Evolutionary conservation across 92 coral and sea anemone species (phyloP).

Genomic region (Siderastrea radians): DNA sequence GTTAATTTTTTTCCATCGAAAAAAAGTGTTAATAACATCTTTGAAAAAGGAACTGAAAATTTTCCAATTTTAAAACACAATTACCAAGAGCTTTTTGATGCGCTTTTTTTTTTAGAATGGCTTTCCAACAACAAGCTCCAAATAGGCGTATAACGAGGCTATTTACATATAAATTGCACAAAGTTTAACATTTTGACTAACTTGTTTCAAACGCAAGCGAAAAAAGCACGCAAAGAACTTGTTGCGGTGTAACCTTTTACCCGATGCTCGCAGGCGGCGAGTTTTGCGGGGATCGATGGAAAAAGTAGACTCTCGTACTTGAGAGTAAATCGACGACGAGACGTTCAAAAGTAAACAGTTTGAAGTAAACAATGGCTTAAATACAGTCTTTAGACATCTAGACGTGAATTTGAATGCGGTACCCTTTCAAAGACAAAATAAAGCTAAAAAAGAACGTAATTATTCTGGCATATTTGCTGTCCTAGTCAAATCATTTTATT

Average conservation of each 20-base stretch:
- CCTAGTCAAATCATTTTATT: neutral
- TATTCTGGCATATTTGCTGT: neutral
- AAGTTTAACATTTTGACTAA: too few species aligned
- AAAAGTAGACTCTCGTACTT: neutral
- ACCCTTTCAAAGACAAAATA: neutral
- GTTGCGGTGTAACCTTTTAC: too few species aligned
- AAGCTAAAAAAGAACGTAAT: neutral
- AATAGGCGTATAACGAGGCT: neutral
- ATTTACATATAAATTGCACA: too few species aligned
- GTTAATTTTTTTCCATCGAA: too few species aligned
- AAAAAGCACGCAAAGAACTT: too few species aligned
- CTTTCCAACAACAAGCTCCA: neutral
- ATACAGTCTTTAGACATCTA: neutral
- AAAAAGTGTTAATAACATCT: neutral
- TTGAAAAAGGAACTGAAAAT: neutral
- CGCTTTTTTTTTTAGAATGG: neutral
- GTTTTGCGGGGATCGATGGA: neutral
- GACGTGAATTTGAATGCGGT: neutral
- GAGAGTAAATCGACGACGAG: neutral
- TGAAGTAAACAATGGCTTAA: neutral
- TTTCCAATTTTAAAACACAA: neutral
- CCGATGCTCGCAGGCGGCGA: too few species aligned
- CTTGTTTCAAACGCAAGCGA: too few species aligned
- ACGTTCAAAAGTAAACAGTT: slow-evolving; percentile 2
- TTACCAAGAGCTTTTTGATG: slow-evolving; percentile 3